These are phyloP conservation scores for Lochmaea capreae DNA, from an alignment of 2,888 invertebrate species.

Conservation along the genomic window DNA sequence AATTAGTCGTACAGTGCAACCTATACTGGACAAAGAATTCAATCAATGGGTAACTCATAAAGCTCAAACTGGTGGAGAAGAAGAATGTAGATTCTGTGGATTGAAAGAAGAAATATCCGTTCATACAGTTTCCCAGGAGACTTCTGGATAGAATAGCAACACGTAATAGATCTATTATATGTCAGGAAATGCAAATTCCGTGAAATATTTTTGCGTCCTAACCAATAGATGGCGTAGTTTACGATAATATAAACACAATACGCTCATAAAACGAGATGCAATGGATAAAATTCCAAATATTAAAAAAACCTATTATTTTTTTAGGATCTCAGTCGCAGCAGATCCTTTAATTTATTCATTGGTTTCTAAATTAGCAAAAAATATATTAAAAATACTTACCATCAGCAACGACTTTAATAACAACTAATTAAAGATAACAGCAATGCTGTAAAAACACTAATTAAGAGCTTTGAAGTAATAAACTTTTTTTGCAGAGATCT, in stretches of 20 bases:
- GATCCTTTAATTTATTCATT: constrained; percentile 30
- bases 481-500: constrained; percentile 2
- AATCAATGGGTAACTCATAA: too few relatives aligned
- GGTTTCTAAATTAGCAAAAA: constrained; percentile 31
- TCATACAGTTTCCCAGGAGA: too few relatives aligned
- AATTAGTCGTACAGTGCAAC: too few relatives aligned
- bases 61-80: too few relatives aligned
- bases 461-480: constrained; percentile 9
- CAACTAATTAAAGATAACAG: constrained; percentile 12
- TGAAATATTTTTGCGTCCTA: too few relatives aligned
- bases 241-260: neutral
- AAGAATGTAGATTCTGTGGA: too few relatives aligned
- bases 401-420: constrained; percentile 7
- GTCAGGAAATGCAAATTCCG: too few relatives aligned
- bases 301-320: neutral
- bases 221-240: neutral
- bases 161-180: too few relatives aligned
- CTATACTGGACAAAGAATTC: too few relatives aligned
- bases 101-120: too few relatives aligned
- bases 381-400: constrained; percentile 14
- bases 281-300: neutral
- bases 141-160: too few relatives aligned
- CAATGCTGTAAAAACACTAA: constrained; percentile 9
- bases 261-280: neutral
- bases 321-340: neutral